Conservation (phyloP, 2,888 invertebrate genomes). For the Cosmopolites sordidus region DNA sequence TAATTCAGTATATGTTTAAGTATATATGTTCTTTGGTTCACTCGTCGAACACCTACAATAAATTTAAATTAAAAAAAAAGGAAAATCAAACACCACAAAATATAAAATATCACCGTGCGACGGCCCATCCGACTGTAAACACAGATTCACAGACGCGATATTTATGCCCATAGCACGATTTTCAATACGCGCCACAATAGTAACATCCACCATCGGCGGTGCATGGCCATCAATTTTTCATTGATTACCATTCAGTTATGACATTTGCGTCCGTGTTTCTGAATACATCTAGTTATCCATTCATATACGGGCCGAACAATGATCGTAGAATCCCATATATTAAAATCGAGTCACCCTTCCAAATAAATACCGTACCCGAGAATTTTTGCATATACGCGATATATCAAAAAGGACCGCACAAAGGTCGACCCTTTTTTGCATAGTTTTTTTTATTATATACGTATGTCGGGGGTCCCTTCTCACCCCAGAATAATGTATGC, state of each 20-base stretch:
- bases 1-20: no score
- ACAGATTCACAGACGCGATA: conserved; percentile 27
- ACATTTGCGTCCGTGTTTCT: conserved; percentile 48
- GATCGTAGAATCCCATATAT: conserved; percentile 46
- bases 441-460: conserved; percentile 42
- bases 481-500: conserved; percentile 48
- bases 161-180: conserved; percentile 38
- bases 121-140: conserved; percentile 20
- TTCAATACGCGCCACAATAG: conserved; percentile 37
- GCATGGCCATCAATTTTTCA: conserved; percentile 47
- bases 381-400: conserved; percentile 38
- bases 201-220: conserved; percentile 41
- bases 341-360: conserved; percentile 36
- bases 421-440: conserved; percentile 47
- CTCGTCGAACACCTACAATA: no score
- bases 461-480: conserved; percentile 42
- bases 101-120: conserved; percentile 6
- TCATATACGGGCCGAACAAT: conserved; percentile 44
- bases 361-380: conserved; percentile 30
- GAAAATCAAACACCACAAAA: conserved; percentile 9
- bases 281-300: conserved; percentile 52
- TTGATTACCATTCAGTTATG: conserved; percentile 51
- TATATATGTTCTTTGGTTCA: no score
- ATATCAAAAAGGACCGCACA: conserved; percentile 36
- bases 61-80: no score